Evolutionary conservation across 2,888 invertebrate genomes (phyloP), one percentile per base, ranked within the genome.

Genomic region (Orchestes rusci): DNA sequence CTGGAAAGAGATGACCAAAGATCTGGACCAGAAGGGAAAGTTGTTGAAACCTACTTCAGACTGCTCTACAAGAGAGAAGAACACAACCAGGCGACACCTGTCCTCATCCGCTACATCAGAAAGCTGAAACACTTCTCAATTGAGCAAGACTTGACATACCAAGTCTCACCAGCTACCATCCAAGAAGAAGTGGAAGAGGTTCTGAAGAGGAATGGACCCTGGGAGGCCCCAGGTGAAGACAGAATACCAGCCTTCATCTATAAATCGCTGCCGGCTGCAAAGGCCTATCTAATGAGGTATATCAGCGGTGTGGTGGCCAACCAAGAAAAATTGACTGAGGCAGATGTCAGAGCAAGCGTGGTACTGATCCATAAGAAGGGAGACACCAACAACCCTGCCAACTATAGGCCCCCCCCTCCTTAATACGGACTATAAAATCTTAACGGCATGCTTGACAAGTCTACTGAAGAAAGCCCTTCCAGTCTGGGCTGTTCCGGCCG

Each of bases 361-460:
- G n/a, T n/a, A n/a, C n/a, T n/a, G n/a, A n/a, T n/a, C n/a, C n/a
- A n/a, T n/a, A n/a, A n/a, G n/a, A n/a, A 56, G 39, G 58, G 59
- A 2, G 53, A 57, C 31, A 13, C 16, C 13, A 4, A n/a, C 1
- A 52, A 59, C 18, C 58, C 56, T 1, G 39, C 42, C 0, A 62
- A 57, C 32, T 60, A 59, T 31, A 32, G 57, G 18, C n/a, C 59
- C 5, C n/a, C n/a, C n/a, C n/a, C n/a, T n/a, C n/a, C n/a, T n/a
- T n/a, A n/a, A n/a, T n/a, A 43, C 52, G 1, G 49, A 56, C 28
- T 50, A 55, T 8, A 61, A 61, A 36, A 51, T 59, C 4, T 44
- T 58, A 8, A 57, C 56, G 1, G 39, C 45, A 31, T 54, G 2
- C 39, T 40, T n/a, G n/a, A n/a, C n/a, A n/a, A n/a, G n/a, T n/a